Evolutionary conservation across 2,113 vertebrate species (phyloP).

Genomic region (Corythaeola cristata): DNA sequence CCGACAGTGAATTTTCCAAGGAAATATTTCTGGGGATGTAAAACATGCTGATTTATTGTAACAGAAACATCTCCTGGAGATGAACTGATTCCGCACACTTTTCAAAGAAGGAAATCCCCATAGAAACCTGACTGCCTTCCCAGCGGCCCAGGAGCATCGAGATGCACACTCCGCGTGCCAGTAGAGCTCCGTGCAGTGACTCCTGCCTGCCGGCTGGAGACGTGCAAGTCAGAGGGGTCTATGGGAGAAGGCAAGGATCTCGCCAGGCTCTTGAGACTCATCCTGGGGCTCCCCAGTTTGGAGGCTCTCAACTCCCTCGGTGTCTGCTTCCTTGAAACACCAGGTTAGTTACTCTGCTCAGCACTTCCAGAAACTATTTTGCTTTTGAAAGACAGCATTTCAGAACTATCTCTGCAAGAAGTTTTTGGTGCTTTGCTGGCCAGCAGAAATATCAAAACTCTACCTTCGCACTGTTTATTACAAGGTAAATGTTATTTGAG

Average conservation of each 20-base stretch:
- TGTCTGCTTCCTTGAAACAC: neutral
- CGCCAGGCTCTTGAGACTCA: neutral
- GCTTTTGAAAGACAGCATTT: neutral
- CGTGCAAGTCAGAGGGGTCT: accelerated
- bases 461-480: neutral
- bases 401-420: neutral
- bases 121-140: constrained; percentile 43
- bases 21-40: neutral
- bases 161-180: accelerated
- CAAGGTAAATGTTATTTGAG: neutral
- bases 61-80: constrained; percentile 7
- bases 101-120: constrained; percentile 40
- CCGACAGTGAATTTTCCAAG: neutral
- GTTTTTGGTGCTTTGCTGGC: neutral
- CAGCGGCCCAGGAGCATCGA: neutral
- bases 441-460: neutral
- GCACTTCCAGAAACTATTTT: neutral
- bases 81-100: neutral
- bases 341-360: neutral
- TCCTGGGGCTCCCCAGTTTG: neutral
- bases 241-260: neutral
- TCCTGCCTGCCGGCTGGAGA: neutral
- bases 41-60: constrained; percentile 1
- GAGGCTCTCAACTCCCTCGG: accelerated
- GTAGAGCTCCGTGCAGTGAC: accelerated